phyloP scores from a whole-genome alignment of 53 echinoderm and acorn worm species.

The Hippasteria phrygiana region DNA sequence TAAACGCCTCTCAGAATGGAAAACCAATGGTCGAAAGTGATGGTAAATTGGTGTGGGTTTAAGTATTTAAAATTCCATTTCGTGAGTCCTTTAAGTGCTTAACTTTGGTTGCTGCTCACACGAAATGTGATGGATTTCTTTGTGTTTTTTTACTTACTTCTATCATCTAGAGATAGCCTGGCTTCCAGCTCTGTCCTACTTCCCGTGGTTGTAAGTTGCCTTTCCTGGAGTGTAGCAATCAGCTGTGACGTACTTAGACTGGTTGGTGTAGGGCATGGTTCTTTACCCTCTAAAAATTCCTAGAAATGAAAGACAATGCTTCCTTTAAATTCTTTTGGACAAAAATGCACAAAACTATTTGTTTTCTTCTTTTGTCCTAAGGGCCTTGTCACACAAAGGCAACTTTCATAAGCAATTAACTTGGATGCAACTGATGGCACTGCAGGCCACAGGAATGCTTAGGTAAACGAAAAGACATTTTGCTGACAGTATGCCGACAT shows the following conservation, averaged over 20 bases:
- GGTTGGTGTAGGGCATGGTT: constrained; percentile 19
- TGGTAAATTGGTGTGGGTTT: not conserved
- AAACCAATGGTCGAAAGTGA: too few species aligned
- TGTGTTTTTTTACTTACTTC: constrained; percentile 31
- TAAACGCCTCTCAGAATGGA: too few species aligned
- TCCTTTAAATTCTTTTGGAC: not conserved
- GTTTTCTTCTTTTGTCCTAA: not conserved
- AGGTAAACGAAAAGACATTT: not conserved
- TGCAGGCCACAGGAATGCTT: not conserved
- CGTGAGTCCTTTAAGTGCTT: too few species aligned
- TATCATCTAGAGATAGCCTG: constrained; percentile 20
- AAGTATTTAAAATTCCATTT: too few species aligned
- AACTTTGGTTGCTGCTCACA: too few species aligned
- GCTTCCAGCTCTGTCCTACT: constrained; percentile 29
- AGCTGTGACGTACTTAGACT: not conserved
- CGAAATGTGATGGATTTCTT: too few species aligned
- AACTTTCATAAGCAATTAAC: too few species aligned
- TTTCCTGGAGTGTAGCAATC: not conserved
- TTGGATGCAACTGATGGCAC: too few species aligned
- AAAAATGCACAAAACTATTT: not conserved
- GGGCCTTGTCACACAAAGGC: too few species aligned
- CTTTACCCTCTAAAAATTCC: not conserved
- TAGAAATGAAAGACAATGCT: not conserved
- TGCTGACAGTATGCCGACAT: too few species aligned
- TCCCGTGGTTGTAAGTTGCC: not conserved